Conservation (phyloP, 2,113 vertebrate genomes). For the Raphicerus campestris region DNA sequence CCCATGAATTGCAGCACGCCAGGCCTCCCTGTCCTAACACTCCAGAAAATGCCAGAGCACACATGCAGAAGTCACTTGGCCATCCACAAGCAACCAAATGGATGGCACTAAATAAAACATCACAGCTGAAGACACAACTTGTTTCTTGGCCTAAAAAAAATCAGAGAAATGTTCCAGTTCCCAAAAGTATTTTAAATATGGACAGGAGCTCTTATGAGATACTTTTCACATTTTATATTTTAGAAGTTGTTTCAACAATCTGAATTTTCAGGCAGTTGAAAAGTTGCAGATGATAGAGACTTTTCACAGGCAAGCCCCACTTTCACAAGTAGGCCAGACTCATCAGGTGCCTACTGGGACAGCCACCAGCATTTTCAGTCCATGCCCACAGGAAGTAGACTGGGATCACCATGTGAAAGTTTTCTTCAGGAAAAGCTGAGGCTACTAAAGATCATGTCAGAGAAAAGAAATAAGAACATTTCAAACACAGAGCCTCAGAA, state of each 20-base stretch:
- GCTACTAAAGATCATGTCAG: neutral
- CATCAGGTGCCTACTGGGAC: neutral
- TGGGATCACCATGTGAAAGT: neutral
- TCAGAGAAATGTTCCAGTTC: neutral
- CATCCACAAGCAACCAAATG: neutral
- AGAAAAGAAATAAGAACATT: neutral
- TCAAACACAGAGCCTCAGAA: neutral
- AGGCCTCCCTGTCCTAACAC: neutral
- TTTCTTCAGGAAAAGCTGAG: neutral
- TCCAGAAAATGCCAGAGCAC: neutral
- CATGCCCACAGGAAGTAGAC: neutral
- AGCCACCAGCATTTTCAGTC: neutral
- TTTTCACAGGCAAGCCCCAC: neutral
- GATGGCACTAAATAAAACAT: neutral
- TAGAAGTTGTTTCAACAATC: slow-evolving; percentile 29
- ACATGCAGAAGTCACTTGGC: neutral
- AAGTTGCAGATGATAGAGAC: neutral
- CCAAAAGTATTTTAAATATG: slow-evolving; percentile 29
- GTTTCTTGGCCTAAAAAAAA: neutral
- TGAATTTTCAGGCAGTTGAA: neutral
- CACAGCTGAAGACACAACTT: neutral
- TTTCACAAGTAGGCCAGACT: neutral
- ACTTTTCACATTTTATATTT: neutral
- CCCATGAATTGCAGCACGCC: too few species aligned
- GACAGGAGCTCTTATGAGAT: neutral